phyloP scores from a whole-genome alignment of 1,140 invertebrate genomes.

The Acromyrmex charruanus region DNA sequence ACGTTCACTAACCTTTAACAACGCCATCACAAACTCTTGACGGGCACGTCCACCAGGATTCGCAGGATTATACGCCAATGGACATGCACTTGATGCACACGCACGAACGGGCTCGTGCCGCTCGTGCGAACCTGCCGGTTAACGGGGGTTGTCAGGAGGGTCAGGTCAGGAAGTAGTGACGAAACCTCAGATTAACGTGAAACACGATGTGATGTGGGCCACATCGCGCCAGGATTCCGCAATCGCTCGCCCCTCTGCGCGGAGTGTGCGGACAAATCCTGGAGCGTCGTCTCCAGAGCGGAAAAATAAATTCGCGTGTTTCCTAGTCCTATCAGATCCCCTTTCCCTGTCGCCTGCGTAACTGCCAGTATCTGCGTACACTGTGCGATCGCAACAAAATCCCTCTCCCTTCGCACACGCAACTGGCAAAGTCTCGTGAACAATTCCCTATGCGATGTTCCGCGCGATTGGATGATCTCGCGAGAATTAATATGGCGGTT shows the following conservation, averaged over 20 bases:
- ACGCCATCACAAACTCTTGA: conserved; percentile 82
- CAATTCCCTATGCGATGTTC: conserved; percentile 21
- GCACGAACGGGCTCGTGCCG: background rate
- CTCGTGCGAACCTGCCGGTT: background rate
- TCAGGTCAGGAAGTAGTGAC: background rate
- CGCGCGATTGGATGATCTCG: background rate
- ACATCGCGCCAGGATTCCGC: background rate
- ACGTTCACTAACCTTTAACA: conserved; percentile 83
- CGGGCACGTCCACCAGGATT: conserved; percentile 69
- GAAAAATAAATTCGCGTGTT: conserved; percentile 30
- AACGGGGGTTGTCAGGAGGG: background rate
- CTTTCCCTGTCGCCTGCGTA: too few species aligned
- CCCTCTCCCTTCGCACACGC: background rate
- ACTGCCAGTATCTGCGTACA: background rate
- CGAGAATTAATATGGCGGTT: background rate
- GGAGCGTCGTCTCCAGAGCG: background rate
- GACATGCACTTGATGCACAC: background rate
- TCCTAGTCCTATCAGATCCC: background rate
- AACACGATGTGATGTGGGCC: background rate
- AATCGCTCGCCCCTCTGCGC: background rate
- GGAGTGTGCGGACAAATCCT: background rate
- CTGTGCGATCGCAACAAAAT: background rate
- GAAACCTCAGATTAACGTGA: background rate
- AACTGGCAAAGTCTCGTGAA: background rate
- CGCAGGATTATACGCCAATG: conserved; percentile 60